Evolutionary conservation across 1,140 invertebrate species (phyloP), one percentile per base, ranked within the genome.

Genomic region (Bradysia coprophila): DNA sequence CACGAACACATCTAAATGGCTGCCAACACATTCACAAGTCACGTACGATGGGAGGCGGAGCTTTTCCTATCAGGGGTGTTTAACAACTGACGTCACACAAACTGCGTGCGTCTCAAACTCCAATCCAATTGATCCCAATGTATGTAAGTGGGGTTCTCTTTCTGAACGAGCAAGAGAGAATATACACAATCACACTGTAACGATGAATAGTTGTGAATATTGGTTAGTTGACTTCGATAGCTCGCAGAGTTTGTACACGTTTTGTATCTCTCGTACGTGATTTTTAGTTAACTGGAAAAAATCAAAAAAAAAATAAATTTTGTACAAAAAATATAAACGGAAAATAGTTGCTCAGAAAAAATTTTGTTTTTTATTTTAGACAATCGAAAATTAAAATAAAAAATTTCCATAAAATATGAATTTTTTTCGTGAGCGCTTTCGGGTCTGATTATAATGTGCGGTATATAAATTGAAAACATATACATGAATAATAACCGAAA

Each of bases 141-240:
- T 8, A 28, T 28, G 13, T 28, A 28, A 28, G 24, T 28, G 24
- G 24, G 24, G 24, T 13, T n/a, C 24, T 8, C 6, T 8, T 8
- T 28, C 24, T 6, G 24, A 28, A 28, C 24, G 36, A 38, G 36
- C 11, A 19, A 20, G 18, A 38, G 36, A 38, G 18, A 38, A 38
- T 34, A 34, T 34, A 38, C n/a, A 38, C n/a, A 18, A 38, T 38
- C 18, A 38, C n/a, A 38, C 36, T 10, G 36, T 18, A 38, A n/a
- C n/a, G 36, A 38, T 20, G 20, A 43, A 18, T 33, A 32, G 23
- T 43, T 31, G 22, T 39, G 56, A 59, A 55, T 56, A 52, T n/a
- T n/a, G n/a, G 55, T 59, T 59, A 59, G 57, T 60, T 60, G 51
- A 60, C 55, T 59, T 59, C 55, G 57, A 59, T 59, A 59, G 54